A percentile compares a stretch with the other conserved stretches of the same genome.
Evolutionary conservation across 2,888 invertebrate species (phyloP).

Genomic region (Dromius quadrimaculatus): DNA sequence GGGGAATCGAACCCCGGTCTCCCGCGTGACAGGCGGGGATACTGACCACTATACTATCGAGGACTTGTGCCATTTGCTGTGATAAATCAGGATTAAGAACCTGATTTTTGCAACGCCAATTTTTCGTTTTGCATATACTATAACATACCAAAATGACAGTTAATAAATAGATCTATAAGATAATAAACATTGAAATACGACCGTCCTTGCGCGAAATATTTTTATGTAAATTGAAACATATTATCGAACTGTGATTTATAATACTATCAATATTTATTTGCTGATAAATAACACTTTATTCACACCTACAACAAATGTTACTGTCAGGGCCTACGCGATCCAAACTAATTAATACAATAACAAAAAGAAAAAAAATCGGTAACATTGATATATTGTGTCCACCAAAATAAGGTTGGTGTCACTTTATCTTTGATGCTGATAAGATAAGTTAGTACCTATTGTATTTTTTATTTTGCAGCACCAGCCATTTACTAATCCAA

Average conservation of each 20-base stretch:
- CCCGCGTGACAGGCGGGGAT: too few relatives aligned
- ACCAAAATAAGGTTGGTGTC: constrained; percentile 10
- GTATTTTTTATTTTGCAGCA: too few relatives aligned
- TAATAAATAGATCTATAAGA: constrained; percentile 22
- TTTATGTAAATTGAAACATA: constrained; percentile 29
- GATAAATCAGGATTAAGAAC: too few relatives aligned
- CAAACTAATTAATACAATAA: constrained; percentile 30
- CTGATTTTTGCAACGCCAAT: too few relatives aligned
- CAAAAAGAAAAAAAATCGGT: constrained; percentile 2
- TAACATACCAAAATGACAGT: constrained; percentile 11
- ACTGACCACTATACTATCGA: too few relatives aligned
- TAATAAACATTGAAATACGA: constrained; percentile 30
- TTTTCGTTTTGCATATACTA: too few relatives aligned
- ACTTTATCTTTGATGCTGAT: too few relatives aligned
- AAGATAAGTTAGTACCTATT: too few relatives aligned
- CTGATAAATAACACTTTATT: constrained; percentile 31
- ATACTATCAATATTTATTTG: constrained; percentile 21
- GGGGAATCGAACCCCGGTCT: too few relatives aligned
- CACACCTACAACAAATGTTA: constrained; percentile 28
- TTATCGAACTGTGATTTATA: constrained; percentile 28
- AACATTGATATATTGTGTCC: not conserved
- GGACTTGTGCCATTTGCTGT: too few relatives aligned
- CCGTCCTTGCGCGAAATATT: constrained; percentile 24
- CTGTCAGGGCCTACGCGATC: constrained; percentile 3
- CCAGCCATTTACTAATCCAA: too few relatives aligned